Evolutionary conservation across 2,888 invertebrate species (phyloP).

Genomic region (Athripsodes cinereus): DNA sequence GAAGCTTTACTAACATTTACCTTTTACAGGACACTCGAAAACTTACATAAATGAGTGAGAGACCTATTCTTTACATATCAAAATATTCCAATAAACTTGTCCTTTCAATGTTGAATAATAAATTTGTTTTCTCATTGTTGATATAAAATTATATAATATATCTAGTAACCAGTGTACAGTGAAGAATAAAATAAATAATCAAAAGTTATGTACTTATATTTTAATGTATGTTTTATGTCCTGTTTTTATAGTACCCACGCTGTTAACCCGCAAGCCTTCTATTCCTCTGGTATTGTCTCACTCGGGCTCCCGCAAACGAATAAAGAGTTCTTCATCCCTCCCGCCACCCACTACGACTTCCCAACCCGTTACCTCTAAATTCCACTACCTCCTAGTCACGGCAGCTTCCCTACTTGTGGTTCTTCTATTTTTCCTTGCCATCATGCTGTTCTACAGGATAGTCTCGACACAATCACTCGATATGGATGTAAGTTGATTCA

Average conservation of each 20-base stretch:
- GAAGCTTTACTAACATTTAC: too few species aligned
- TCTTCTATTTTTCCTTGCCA: conserved; percentile 52
- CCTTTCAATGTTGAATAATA: too few species aligned
- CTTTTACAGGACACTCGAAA: too few species aligned
- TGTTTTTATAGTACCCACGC: conserved; percentile 1
- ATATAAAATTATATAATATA: too few species aligned
- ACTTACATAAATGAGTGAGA: too few species aligned
- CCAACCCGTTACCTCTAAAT: conserved; percentile 28
- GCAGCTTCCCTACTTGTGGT: conserved; percentile 50
- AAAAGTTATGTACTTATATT: too few species aligned
- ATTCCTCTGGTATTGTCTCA: conserved; percentile 36
- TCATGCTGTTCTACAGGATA: conserved; percentile 49
- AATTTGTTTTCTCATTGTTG: too few species aligned
- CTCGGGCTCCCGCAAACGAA: conserved; percentile 44
- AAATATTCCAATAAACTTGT: too few species aligned
- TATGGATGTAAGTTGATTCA: conserved; percentile 15
- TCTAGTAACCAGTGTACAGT: too few species aligned
- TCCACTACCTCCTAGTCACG: conserved; percentile 38
- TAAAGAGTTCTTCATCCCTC: conserved; percentile 32
- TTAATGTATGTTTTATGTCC: too few species aligned
- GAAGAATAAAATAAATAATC: too few species aligned
- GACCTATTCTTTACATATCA: too few species aligned
- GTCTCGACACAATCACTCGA: background rate
- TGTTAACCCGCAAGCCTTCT: conserved; percentile 10
- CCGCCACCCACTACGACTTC: conserved; percentile 19